Conservation (phyloP, 2,888 invertebrate genomes). For the Sinhomidia bicolor region DNA sequence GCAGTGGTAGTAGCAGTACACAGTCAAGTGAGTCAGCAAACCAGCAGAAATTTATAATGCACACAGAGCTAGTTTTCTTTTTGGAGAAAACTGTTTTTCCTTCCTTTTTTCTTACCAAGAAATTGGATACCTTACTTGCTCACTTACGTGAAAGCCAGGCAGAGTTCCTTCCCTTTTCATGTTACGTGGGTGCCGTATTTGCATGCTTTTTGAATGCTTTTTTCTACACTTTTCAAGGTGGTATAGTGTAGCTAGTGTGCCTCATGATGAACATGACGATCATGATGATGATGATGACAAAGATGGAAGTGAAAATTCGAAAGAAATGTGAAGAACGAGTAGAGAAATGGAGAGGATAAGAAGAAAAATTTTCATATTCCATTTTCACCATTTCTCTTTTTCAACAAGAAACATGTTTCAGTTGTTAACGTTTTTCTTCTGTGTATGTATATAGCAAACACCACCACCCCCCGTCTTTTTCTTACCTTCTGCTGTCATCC, state of each 20-base stretch:
- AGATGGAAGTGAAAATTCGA: constrained; percentile 65
- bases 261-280: too few relatives aligned
- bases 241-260: too few relatives aligned
- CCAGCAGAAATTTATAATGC: not conserved
- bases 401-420: constrained; percentile 42
- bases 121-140: constrained; percentile 52
- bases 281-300: constrained; percentile 5
- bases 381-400: constrained; percentile 57
- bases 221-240: constrained; percentile 57
- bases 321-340: constrained; percentile 36
- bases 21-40: too few relatives aligned
- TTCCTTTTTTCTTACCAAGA: constrained; percentile 23
- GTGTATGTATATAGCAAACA: too few relatives aligned
- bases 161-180: constrained; percentile 50
- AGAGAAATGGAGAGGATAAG: constrained; percentile 1
- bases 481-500: not conserved
- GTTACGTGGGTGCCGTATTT: constrained; percentile 39
- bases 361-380: constrained; percentile 66
- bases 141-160: too few relatives aligned
- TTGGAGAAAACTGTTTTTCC: not conserved
- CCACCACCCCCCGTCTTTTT: not conserved
- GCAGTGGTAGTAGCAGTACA: too few relatives aligned
- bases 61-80: not conserved
- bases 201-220: constrained; percentile 47
- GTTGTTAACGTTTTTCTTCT: constrained; percentile 36